Conservation (phyloP, 2,888 invertebrate species). For the Heliconius erato region DNA sequence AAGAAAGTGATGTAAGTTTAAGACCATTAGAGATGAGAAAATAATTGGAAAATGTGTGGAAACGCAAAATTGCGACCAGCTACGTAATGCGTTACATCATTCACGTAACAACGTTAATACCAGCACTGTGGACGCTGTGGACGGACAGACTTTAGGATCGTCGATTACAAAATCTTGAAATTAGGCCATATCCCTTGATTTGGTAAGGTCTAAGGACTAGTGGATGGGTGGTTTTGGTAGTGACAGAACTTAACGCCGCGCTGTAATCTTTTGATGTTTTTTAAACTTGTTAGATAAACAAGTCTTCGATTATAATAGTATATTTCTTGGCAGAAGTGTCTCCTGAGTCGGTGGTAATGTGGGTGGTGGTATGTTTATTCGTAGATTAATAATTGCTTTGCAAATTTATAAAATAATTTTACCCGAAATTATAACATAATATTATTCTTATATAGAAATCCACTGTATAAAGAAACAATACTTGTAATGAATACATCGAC, state of each 20-base stretch:
- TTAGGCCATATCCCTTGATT: not conserved
- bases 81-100: conserved; percentile 35
- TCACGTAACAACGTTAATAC: conserved; percentile 28
- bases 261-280: not conserved
- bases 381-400: not conserved
- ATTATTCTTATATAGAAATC: not conserved
- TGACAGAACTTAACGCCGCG: not conserved
- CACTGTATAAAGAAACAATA: not conserved
- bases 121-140: conserved; percentile 18
- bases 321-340: no score
- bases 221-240: not conserved
- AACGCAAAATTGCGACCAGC: conserved; percentile 11
- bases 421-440: not conserved
- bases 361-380: not conserved
- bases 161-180: not conserved
- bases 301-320: no score
- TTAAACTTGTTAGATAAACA: no score
- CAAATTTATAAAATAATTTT: not conserved
- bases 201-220: no score
- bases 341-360: no score
- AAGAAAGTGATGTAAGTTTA: conserved; percentile 24
- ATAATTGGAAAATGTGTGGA: conserved; percentile 39
- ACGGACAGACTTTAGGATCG: not conserved
- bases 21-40: conserved; percentile 38
- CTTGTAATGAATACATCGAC: conserved; percentile 5